A percentile compares a stretch with the other conserved stretches of the same genome.
Evolutionary conservation across 2,113 vertebrate species (phyloP).

Genomic region (Acanthochromis polyacanthus): DNA sequence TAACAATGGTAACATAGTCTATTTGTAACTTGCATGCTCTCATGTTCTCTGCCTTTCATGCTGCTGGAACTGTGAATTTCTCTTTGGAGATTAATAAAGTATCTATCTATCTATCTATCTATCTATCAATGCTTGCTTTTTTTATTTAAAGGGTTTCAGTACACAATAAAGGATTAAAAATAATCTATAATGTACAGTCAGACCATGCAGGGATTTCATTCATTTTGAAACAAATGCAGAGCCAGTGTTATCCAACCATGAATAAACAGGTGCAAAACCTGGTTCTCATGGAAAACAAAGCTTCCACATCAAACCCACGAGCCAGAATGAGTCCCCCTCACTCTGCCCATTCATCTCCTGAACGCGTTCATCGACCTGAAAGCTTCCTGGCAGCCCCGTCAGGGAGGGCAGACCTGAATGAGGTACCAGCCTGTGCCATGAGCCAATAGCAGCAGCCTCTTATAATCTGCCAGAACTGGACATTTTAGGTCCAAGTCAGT

Average conservation of each 20-base stretch:
- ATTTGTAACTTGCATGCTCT: too few relatives aligned
- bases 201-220: too few relatives aligned
- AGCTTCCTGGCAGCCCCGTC: slow-evolving; percentile 45
- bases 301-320: slow-evolving; percentile 9
- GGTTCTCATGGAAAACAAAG: background rate
- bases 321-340: slow-evolving; percentile 4
- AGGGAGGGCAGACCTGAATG: slow-evolving; percentile 19
- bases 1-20: too few relatives aligned
- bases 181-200: too few relatives aligned
- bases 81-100: too few relatives aligned
- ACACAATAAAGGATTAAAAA: background rate
- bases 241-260: background rate
- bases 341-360: slow-evolving; percentile 28
- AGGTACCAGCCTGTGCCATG: slow-evolving; percentile 37
- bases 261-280: slow-evolving; percentile 3
- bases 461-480: slow-evolving; percentile 23
- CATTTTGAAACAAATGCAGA: background rate
- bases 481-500: slow-evolving; percentile 12
- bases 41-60: too few relatives aligned
- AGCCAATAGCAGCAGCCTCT: slow-evolving; percentile 21
- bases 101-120: too few relatives aligned
- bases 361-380: slow-evolving; percentile 50
- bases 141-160: background rate
- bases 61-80: too few relatives aligned
- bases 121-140: too few relatives aligned